A percentile compares a stretch with the other conserved stretches of the same genome.
Conservation (phyloP, 2,888 invertebrate species). For the Meghimatium bilineatum region DNA sequence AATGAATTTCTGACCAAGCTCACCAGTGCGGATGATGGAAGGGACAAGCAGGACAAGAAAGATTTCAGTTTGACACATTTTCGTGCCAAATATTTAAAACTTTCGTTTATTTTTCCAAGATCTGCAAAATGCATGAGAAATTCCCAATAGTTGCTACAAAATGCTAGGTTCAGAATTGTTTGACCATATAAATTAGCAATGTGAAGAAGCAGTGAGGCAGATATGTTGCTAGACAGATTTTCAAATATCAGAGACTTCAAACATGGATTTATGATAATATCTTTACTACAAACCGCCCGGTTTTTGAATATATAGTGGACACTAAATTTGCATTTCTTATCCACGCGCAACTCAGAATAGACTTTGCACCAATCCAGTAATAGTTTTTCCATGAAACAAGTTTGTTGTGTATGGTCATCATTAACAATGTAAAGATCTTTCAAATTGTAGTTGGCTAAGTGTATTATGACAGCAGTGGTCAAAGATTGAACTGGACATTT, state of each 20-base stretch:
- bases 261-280: conserved; percentile 49
- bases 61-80: conserved; percentile 35
- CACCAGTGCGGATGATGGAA: conserved; percentile 38
- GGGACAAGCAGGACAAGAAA: conserved; percentile 37
- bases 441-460: conserved; percentile 36
- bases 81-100: conserved; percentile 40
- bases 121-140: conserved; percentile 52
- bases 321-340: background rate
- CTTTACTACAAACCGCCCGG: conserved; percentile 40
- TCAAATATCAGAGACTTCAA: conserved; percentile 47
- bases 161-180: conserved; percentile 47
- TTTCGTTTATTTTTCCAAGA: conserved; percentile 41
- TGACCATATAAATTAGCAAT: conserved; percentile 47
- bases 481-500: conserved; percentile 51
- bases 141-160: conserved; percentile 50
- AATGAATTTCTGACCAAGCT: background rate
- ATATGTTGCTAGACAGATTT: conserved; percentile 49
- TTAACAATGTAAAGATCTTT: conserved; percentile 47
- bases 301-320: conserved; percentile 53
- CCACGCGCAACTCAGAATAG: background rate
- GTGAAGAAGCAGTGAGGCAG: conserved; percentile 37
- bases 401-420: conserved; percentile 49
- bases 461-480: conserved; percentile 40
- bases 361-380: conserved; percentile 38
- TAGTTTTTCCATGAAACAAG: conserved; percentile 40